These are phyloP conservation scores for Amitus sp. DNA, from an alignment of 2,888 invertebrate species.

Conservation along the genomic window DNA sequence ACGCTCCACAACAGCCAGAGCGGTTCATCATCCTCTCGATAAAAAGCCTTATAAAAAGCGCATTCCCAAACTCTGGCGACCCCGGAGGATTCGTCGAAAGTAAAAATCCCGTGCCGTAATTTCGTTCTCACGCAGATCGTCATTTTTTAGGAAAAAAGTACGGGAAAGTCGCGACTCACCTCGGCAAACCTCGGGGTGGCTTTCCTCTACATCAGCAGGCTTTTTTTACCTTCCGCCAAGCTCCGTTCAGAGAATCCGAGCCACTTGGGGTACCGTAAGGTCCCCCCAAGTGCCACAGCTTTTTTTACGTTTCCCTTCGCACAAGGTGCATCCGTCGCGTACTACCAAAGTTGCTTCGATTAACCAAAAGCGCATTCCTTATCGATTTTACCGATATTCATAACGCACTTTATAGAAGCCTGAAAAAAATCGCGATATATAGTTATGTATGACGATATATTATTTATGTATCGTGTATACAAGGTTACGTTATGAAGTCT, in stretches of 20 bases:
- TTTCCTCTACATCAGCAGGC: constrained; percentile 27
- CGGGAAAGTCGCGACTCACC: constrained; percentile 36
- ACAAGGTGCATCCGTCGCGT: constrained; percentile 40
- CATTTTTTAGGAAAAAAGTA: constrained; percentile 41
- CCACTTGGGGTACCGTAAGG: constrained; percentile 63
- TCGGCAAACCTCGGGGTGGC: constrained; percentile 33
- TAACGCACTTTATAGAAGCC: too few species aligned
- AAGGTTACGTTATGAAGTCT: too few species aligned
- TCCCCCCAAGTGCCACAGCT: constrained; percentile 31
- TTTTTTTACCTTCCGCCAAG: constrained; percentile 44
- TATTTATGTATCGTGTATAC: too few species aligned
- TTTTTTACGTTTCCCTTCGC: constrained; percentile 38
- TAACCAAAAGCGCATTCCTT: background rate
- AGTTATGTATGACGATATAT: too few species aligned
- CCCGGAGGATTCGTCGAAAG: constrained; percentile 33
- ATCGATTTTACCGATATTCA: too few species aligned
- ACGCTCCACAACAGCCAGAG: constrained; percentile 2
- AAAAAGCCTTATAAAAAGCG: constrained; percentile 12
- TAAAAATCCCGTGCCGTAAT: constrained; percentile 45
- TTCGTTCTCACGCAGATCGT: constrained; percentile 44
- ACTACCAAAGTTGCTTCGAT: constrained; percentile 20
- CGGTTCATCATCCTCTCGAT: constrained; percentile 7
- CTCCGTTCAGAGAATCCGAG: constrained; percentile 60
- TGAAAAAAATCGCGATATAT: too few species aligned
- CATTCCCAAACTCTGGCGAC: constrained; percentile 10